Conservation (phyloP, 2,797 vertebrate genomes). For the Lophotriccus pileatus region DNA sequence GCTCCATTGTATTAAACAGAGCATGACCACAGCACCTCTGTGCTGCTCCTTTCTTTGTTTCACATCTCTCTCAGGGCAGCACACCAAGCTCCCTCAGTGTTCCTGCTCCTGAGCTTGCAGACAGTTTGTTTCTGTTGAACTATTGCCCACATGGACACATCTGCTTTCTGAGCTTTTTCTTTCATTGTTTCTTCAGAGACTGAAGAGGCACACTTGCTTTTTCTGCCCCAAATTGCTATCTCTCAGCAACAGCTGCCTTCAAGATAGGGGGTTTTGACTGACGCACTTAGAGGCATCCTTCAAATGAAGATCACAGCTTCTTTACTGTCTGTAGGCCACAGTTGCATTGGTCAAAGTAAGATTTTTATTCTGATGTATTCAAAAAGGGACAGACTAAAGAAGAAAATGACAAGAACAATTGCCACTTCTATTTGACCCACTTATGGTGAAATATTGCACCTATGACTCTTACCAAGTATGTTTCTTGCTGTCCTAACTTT, state of each 20-base stretch:
- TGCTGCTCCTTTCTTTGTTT: background rate
- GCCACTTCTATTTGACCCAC: background rate
- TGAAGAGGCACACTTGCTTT: background rate
- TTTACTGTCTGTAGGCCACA: background rate
- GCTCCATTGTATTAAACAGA: background rate
- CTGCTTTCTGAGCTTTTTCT: background rate
- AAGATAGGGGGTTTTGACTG: background rate
- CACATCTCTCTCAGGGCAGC: background rate
- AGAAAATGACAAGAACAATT: background rate
- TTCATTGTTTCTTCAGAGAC: background rate
- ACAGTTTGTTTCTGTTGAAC: background rate
- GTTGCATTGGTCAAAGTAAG: background rate
- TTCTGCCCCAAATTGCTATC: background rate
- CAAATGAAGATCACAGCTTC: background rate
- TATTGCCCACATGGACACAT: background rate
- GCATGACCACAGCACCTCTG: background rate
- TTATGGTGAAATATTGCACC: background rate
- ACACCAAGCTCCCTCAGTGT: background rate
- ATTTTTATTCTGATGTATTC: background rate
- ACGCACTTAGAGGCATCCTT: background rate
- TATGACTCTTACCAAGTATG: rapidly evolving
- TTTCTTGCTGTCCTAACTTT: background rate
- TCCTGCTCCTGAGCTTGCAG: background rate
- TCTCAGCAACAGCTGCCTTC: background rate
- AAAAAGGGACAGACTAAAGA: background rate